Conservation (phyloP, 2,113 vertebrate species). For the Percina caprodes region DNA sequence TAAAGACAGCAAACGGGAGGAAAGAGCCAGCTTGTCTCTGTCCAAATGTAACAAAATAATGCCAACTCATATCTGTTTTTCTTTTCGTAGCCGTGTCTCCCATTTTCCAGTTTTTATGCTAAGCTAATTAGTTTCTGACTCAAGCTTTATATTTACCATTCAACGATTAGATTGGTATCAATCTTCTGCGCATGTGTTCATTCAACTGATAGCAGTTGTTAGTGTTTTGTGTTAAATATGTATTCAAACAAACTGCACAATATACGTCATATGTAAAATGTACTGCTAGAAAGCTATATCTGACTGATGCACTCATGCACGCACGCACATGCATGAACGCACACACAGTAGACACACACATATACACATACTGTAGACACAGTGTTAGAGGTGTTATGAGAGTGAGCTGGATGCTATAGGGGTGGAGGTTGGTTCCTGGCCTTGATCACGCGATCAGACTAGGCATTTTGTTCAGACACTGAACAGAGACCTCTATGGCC, state of each 20-base stretch:
- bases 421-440: slow-evolving; percentile 71
- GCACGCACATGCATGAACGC: neutral
- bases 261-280: neutral
- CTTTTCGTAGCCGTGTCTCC: too few relatives aligned
- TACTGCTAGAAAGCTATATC: too few relatives aligned
- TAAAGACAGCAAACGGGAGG: too few relatives aligned
- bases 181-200: neutral
- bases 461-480: slow-evolving; percentile 76
- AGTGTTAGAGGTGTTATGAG: slow-evolving; percentile 44
- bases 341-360: neutral
- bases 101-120: neutral
- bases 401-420: slow-evolving; percentile 53
- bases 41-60: too few relatives aligned
- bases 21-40: too few relatives aligned
- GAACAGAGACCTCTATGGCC: slow-evolving; percentile 72
- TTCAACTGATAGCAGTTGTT: neutral
- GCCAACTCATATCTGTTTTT: too few relatives aligned
- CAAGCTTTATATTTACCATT: neutral
- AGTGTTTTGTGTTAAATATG: slow-evolving; percentile 5
- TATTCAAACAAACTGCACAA: slow-evolving; percentile 26
- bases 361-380: slow-evolving; percentile 1
- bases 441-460: slow-evolving; percentile 70
- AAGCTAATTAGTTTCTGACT: neutral
- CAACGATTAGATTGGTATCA: neutral
- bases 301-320: too few relatives aligned